These are phyloP conservation scores for Athalia cordata DNA, from an alignment of 2,888 invertebrate species.

Conservation along the genomic window DNA sequence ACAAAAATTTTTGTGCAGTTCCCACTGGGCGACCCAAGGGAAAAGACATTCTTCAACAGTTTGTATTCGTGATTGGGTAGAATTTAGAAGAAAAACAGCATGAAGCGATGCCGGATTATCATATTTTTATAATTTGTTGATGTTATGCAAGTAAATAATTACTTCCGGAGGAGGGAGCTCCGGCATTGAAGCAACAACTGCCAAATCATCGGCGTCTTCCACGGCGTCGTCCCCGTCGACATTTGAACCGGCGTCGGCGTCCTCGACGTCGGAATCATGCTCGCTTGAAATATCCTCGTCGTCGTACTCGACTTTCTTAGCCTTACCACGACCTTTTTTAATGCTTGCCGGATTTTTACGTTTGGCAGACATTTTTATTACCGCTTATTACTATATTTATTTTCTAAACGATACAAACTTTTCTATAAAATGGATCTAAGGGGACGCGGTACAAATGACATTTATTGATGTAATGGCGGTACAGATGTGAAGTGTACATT, in stretches of 20 bases:
- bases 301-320: slow-evolving; percentile 69
- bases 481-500: slow-evolving; percentile 33
- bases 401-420: slow-evolving; percentile 13
- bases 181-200: slow-evolving; percentile 67
- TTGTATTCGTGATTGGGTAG: too few relatives aligned
- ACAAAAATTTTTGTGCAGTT: not conserved
- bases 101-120: slow-evolving; percentile 16
- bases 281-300: slow-evolving; percentile 72
- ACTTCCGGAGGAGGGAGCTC: slow-evolving; percentile 71
- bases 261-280: slow-evolving; percentile 68
- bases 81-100: not conserved
- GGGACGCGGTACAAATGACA: slow-evolving; percentile 57
- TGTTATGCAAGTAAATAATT: slow-evolving; percentile 31
- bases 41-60: too few relatives aligned
- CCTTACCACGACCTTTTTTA: slow-evolving; percentile 67
- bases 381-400: slow-evolving; percentile 36
- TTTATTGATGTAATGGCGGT: slow-evolving; percentile 63
- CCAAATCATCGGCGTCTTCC: slow-evolving; percentile 64
- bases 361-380: slow-evolving; percentile 63
- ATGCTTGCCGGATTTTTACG: slow-evolving; percentile 61
- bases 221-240: slow-evolving; percentile 61
- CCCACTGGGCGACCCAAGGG: too few relatives aligned
- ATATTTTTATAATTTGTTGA: slow-evolving; percentile 1
- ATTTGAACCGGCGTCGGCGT: slow-evolving; percentile 59
- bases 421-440: slow-evolving; percentile 38